phyloP scores from a whole-genome alignment of 2,888 invertebrate species.

The Phortica magna region DNA sequence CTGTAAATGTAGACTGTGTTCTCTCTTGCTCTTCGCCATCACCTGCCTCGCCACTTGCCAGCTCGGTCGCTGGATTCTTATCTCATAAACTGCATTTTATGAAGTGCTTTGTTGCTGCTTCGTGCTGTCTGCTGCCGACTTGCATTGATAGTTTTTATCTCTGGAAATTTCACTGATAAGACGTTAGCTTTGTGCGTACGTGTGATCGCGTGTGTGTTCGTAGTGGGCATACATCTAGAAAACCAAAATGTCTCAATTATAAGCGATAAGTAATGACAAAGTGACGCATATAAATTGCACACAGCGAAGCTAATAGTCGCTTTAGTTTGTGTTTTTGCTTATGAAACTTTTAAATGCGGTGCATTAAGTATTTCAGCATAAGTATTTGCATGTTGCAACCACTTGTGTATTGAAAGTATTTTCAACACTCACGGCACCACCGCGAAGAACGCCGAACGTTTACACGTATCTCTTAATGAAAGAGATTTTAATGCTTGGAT shows the following conservation, averaged over 20 bases:
- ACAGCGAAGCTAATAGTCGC: background rate
- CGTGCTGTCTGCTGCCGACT: background rate
- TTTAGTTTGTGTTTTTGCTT: background rate
- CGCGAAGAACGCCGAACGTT: background rate
- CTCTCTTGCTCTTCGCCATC: background rate
- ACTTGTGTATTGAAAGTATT: background rate
- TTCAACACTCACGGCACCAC: background rate
- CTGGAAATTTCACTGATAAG: conserved; percentile 29
- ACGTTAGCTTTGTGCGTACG: background rate
- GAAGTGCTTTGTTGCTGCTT: background rate
- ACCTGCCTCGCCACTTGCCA: background rate
- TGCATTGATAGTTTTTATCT: conserved; percentile 32
- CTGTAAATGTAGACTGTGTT: background rate
- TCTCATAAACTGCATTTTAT: conserved; percentile 12
- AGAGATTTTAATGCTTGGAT: conserved; percentile 64
- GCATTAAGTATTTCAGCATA: background rate
- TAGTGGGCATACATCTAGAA: conserved; percentile 4
- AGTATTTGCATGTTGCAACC: background rate
- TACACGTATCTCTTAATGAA: background rate
- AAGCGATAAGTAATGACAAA: background rate
- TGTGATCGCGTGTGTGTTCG: background rate
- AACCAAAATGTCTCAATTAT: conserved; percentile 11
- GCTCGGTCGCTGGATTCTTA: background rate
- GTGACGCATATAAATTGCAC: background rate
- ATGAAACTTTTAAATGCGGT: background rate